Evolutionary conservation across 2,113 vertebrate genomes (phyloP).

Genomic region (Callipepla squamata): DNA sequence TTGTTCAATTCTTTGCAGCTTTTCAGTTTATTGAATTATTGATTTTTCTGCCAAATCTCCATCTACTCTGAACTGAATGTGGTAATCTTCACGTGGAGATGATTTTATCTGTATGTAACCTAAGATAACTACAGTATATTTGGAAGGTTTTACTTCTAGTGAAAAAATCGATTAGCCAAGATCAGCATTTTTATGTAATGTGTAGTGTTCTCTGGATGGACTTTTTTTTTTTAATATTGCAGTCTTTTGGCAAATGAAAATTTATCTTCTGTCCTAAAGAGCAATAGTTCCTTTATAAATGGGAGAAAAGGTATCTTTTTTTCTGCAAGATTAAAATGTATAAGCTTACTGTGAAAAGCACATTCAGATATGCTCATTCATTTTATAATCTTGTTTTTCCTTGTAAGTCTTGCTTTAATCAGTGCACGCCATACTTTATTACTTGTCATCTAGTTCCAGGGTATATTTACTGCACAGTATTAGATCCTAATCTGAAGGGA

Average conservation of each 20-base stretch:
- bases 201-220: not conserved
- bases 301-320: not conserved
- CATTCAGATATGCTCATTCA: not conserved
- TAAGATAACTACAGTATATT: not conserved
- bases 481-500: not conserved
- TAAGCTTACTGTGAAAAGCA: not conserved
- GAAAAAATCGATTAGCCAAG: not conserved
- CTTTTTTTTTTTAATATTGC: not conserved
- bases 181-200: not conserved
- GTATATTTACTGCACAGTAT: not conserved
- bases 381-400: not conserved
- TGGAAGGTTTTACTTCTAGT: not conserved
- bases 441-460: not conserved
- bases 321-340: not conserved
- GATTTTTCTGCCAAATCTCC: not conserved
- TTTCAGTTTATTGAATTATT: not conserved
- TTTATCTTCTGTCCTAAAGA: not conserved
- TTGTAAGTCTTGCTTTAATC: not conserved
- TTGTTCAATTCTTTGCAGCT: not conserved
- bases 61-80: not conserved
- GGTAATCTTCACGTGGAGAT: not conserved
- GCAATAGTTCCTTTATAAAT: not conserved
- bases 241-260: not conserved
- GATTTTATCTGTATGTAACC: not conserved
- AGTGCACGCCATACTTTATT: not conserved